phyloP scores from a whole-genome alignment of 2,113 vertebrate species.

The Physeter macrocephalus region DNA sequence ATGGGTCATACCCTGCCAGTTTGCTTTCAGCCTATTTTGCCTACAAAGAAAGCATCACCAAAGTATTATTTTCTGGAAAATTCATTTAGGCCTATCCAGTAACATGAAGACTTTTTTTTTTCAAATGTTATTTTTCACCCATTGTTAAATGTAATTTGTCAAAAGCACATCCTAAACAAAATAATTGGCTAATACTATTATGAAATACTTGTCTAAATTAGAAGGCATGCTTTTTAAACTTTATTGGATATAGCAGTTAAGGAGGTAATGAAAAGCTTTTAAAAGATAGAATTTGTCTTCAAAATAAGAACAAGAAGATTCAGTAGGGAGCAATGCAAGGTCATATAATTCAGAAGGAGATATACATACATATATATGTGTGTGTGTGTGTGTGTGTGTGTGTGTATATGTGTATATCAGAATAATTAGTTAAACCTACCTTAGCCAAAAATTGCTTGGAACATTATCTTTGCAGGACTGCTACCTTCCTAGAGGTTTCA shows the following conservation, averaged over 20 bases:
- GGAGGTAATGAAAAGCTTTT: conserved; percentile 5
- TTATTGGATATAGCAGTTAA: background rate
- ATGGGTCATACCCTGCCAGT: background rate
- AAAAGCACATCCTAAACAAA: background rate
- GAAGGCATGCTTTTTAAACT: background rate
- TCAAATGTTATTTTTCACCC: background rate
- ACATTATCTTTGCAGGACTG: background rate
- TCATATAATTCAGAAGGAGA: conserved; percentile 1
- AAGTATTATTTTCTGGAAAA: conserved; percentile 15
- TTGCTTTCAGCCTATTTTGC: conserved; percentile 8
- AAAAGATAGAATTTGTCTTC: conserved; percentile 22
- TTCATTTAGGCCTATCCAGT: background rate
- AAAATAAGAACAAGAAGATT: conserved; percentile 14
- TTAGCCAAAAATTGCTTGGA: background rate
- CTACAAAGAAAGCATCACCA: background rate
- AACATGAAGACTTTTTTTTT: background rate
- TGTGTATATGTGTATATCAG: background rate
- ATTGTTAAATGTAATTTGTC: background rate
- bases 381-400: background rate
- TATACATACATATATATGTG: background rate
- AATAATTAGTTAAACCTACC: background rate
- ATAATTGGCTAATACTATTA: background rate
- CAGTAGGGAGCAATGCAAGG: background rate
- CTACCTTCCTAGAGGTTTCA: background rate
- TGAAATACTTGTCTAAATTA: conserved; percentile 20